Conservation (phyloP, 2,797 vertebrate genomes). For the Microctenopoma stevenorrisi region DNA sequence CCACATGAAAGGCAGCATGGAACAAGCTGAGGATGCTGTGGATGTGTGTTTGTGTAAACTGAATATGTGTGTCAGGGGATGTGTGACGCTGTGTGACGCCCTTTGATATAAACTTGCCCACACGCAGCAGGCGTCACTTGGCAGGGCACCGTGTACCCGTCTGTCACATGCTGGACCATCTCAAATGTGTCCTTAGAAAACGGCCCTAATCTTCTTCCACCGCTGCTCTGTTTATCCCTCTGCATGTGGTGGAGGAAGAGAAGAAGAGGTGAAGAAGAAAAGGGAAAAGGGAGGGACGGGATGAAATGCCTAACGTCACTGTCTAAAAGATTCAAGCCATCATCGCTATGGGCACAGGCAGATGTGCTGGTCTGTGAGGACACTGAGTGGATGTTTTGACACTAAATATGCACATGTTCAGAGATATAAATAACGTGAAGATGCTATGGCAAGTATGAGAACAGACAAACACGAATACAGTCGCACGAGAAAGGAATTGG, state of each 20-base stretch:
- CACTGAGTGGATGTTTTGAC: slow-evolving; percentile 39
- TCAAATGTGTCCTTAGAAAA: slow-evolving; percentile 58
- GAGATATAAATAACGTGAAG: slow-evolving; percentile 30
- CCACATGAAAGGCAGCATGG: slow-evolving; percentile 55
- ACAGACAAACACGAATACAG: slow-evolving; percentile 2
- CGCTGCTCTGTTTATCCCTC: slow-evolving; percentile 40
- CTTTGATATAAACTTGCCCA: slow-evolving; percentile 53
- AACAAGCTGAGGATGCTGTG: slow-evolving; percentile 19
- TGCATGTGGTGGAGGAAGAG: slow-evolving; percentile 31
- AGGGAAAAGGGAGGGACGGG: not conserved
- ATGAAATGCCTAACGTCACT: slow-evolving; percentile 3
- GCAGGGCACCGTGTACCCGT: slow-evolving; percentile 35
- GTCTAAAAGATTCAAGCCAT: slow-evolving; percentile 17
- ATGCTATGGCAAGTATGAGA: slow-evolving; percentile 33
- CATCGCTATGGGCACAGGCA: slow-evolving; percentile 31
- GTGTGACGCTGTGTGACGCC: slow-evolving; percentile 31
- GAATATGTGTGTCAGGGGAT: slow-evolving; percentile 13
- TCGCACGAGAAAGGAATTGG: too few species aligned
- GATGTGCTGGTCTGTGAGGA: slow-evolving; percentile 50
- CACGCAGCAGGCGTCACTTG: slow-evolving; percentile 52
- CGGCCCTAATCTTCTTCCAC: slow-evolving; percentile 58
- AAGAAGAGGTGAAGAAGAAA: slow-evolving; percentile 3
- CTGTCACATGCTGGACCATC: slow-evolving; percentile 41
- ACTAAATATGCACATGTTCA: slow-evolving; percentile 19
- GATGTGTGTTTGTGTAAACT: slow-evolving; percentile 15